Evolutionary conservation across 2,797 vertebrate genomes (phyloP).

Genomic region (Cirrhinus molitorella): DNA sequence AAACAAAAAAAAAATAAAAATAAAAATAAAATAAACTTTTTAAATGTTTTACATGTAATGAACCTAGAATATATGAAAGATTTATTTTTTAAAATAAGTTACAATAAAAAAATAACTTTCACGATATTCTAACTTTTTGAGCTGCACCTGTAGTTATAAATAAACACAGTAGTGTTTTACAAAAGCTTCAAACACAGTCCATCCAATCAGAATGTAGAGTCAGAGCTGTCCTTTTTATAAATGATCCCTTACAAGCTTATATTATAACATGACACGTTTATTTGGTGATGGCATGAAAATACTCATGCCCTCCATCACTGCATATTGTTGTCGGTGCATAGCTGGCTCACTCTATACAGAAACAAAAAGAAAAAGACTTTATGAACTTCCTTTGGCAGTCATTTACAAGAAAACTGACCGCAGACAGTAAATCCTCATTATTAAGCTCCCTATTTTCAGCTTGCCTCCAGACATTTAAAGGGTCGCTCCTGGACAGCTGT

Average conservation of each 20-base stretch:
- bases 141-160: too few relatives aligned
- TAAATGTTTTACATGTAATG: too few relatives aligned
- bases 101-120: too few relatives aligned
- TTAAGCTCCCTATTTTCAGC: slow-evolving; percentile 4
- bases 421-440: slow-evolving; percentile 22
- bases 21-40: too few relatives aligned
- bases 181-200: not conserved
- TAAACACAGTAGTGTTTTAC: not conserved
- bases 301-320: not conserved
- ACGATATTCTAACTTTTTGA: too few relatives aligned
- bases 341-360: not conserved
- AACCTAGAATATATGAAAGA: too few relatives aligned
- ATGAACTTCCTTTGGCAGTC: slow-evolving; percentile 24
- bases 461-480: slow-evolving; percentile 23
- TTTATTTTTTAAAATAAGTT: too few relatives aligned
- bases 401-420: slow-evolving; percentile 19
- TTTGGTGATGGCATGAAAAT: not conserved
- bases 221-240: not conserved
- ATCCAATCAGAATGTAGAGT: not conserved
- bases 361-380: not conserved
- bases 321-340: not conserved
- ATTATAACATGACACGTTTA: not conserved
- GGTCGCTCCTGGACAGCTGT: not conserved
- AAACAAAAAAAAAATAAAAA: too few relatives aligned
- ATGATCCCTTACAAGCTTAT: not conserved